Evolutionary conservation across 2,113 vertebrate species (phyloP).

Genomic region (Candoia aspera): DNA sequence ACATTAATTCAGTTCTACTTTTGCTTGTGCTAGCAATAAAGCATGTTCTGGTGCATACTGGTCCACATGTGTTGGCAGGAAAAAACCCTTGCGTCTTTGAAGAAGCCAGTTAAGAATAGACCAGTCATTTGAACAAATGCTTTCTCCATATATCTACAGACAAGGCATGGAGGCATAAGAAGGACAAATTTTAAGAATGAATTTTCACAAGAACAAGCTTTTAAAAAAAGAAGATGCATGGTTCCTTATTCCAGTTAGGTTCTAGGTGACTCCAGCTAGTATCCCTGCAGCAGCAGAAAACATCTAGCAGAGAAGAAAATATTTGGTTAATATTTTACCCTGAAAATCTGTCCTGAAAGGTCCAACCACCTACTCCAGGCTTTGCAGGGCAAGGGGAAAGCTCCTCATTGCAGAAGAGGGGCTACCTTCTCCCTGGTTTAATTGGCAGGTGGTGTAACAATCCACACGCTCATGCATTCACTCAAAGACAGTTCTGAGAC

Average conservation of each 20-base stretch:
- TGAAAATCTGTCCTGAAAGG: not conserved
- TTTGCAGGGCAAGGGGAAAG: not conserved
- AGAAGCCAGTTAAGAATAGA: slow-evolving; percentile 8
- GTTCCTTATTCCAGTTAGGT: not conserved
- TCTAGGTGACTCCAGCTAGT: not conserved
- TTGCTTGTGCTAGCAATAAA: slow-evolving; percentile 1
- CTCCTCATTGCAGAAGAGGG: not conserved
- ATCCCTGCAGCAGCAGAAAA: not conserved
- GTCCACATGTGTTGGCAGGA: not conserved
- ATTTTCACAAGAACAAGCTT: not conserved
- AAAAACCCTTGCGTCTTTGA: slow-evolving; percentile 14
- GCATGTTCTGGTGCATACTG: not conserved
- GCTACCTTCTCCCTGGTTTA: not conserved
- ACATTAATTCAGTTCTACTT: slow-evolving; percentile 8
- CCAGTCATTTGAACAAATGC: slow-evolving; percentile 21
- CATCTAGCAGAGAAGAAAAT: not conserved
- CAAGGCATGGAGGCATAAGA: not conserved
- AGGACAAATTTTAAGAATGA: not conserved
- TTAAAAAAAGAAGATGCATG: not conserved
- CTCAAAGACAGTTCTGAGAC: no score
- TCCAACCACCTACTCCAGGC: not conserved
- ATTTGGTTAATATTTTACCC: not conserved
- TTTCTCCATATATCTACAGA: no score
- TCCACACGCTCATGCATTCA: no score
- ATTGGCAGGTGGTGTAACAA: not conserved